phyloP scores from a whole-genome alignment of 2,113 vertebrate genomes.

The Caretta caretta region DNA sequence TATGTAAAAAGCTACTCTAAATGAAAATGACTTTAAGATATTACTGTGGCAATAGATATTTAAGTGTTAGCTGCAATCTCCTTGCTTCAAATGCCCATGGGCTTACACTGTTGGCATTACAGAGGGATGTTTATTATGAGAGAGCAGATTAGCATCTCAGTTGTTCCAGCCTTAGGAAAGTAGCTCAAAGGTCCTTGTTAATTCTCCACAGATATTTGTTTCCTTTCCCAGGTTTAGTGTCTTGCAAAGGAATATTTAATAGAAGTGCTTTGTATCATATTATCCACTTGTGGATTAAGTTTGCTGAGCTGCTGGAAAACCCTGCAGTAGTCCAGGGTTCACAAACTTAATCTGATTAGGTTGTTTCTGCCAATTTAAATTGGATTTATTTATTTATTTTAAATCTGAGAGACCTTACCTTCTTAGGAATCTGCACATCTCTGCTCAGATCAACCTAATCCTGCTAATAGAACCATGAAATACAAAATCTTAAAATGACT shows the following conservation, averaged over 20 bases:
- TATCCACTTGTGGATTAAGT: conserved; percentile 63
- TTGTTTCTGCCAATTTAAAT: conserved; percentile 69
- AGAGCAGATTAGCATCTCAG: conserved; percentile 14
- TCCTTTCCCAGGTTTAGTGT: conserved; percentile 52
- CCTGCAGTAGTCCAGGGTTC: conserved; percentile 55
- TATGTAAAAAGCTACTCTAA: neutral
- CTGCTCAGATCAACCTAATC: conserved; percentile 70
- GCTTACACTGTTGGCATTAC: neutral
- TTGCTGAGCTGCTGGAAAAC: conserved; percentile 54
- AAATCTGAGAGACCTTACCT: conserved; percentile 60
- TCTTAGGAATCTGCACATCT: conserved; percentile 64
- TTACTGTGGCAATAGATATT: conserved; percentile 18
- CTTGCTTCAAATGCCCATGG: conserved; percentile 3
- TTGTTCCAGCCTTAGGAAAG: neutral
- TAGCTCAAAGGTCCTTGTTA: conserved; percentile 9
- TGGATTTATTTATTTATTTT: conserved; percentile 61
- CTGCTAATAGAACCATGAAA: conserved; percentile 54
- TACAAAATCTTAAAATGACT: conserved; percentile 59
- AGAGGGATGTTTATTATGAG: conserved; percentile 16
- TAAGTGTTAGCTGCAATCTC: neutral
- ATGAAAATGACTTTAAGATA: neutral
- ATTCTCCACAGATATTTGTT: conserved; percentile 60
- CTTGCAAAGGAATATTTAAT: conserved; percentile 56
- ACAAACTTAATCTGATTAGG: conserved; percentile 74
- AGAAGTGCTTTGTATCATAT: conserved; percentile 52